A percentile compares a stretch with the other conserved stretches of the same genome.
These are phyloP conservation scores for Falco columbarius DNA, from an alignment of 2,797 vertebrate species.

Conservation along the genomic window DNA sequence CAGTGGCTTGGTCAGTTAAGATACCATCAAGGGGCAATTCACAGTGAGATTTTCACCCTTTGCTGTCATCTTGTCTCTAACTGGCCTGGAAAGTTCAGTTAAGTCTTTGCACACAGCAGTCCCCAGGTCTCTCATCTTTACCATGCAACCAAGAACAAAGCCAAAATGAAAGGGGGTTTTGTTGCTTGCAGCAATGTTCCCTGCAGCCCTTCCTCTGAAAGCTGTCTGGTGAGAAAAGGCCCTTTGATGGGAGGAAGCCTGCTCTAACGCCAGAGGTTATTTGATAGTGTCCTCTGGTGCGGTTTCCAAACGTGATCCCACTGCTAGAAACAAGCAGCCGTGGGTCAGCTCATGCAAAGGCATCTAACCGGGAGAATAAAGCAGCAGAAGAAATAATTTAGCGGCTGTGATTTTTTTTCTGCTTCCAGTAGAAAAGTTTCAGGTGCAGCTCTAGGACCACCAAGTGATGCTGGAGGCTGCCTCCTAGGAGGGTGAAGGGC, in stretches of 20 bases:
- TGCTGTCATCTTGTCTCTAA: neutral
- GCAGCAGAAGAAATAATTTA: neutral
- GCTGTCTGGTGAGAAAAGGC: accelerated
- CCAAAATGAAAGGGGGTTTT: neutral
- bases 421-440: neutral
- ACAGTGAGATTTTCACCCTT: neutral
- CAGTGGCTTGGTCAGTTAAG: neutral
- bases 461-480: neutral
- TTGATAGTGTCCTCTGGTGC: neutral
- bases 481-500: neutral
- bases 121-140: neutral
- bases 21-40: neutral
- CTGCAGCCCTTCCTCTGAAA: neutral
- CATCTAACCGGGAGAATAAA: neutral
- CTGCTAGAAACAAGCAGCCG: neutral
- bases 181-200: neutral
- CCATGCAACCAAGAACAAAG: neutral
- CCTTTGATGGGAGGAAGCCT: neutral
- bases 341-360: neutral
- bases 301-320: neutral
- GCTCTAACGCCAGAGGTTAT: neutral
- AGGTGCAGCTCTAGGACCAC: neutral
- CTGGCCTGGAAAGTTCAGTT: neutral
- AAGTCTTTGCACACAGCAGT: neutral
- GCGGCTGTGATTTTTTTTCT: neutral